Evolutionary conservation across 2,888 invertebrate species (phyloP).

Genomic region (Furcula furcula): DNA sequence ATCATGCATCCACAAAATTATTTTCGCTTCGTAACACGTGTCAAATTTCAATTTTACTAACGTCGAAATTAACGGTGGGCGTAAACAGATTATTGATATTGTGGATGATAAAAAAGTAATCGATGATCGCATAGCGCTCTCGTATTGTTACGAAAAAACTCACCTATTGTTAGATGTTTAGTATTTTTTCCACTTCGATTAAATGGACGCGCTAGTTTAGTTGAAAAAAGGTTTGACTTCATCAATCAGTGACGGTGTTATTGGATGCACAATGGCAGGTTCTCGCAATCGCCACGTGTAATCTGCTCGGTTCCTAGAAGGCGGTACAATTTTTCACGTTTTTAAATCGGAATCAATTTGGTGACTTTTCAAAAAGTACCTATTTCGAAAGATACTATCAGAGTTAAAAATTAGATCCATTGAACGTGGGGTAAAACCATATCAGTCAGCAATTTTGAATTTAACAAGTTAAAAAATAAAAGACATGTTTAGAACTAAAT

Average conservation of each 20-base stretch:
- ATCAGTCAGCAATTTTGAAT: too few relatives aligned
- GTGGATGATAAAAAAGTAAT: conserved; percentile 78
- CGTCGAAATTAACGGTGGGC: conserved; percentile 80
- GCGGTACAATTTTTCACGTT: conserved; percentile 57
- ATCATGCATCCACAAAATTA: conserved; percentile 77
- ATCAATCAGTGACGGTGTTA: conserved; percentile 78
- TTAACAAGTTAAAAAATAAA: too few relatives aligned
- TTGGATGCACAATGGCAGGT: conserved; percentile 66
- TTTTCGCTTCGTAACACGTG: conserved; percentile 79
- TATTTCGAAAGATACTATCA: conserved; percentile 28
- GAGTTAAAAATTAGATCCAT: conserved; percentile 29
- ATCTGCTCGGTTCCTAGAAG: conserved; percentile 67
- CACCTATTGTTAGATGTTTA: conserved; percentile 70
- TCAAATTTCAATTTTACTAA: conserved; percentile 79
- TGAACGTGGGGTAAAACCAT: conserved; percentile 17
- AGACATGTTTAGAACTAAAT: too few relatives aligned
- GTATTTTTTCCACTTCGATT: conserved; percentile 57
- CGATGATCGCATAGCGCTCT: conserved; percentile 72
- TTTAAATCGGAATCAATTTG: conserved; percentile 63
- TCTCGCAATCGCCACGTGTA: conserved; percentile 59
- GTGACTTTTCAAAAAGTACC: conserved; percentile 30
- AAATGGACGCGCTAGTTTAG: conserved; percentile 64
- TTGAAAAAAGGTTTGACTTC: conserved; percentile 64
- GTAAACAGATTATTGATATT: conserved; percentile 81
- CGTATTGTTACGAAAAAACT: conserved; percentile 59